phyloP scores from a whole-genome alignment of 2,797 vertebrate species.

The Esox lucius region DNA sequence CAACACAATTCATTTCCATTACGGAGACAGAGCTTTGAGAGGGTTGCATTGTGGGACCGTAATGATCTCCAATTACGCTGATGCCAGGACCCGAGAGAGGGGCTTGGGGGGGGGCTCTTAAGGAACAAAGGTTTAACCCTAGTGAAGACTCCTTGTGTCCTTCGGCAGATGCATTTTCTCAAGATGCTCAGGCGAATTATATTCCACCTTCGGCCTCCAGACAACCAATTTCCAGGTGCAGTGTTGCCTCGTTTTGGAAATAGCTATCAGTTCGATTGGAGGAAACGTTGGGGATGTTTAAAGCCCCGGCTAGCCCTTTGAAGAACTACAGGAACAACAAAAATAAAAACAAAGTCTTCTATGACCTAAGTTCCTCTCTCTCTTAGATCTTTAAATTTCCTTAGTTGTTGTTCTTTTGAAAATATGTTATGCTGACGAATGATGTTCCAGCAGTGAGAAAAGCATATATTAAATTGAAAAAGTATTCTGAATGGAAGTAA shows the following conservation, averaged over 20 bases:
- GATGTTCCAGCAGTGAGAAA: not conserved
- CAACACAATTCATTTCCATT: conserved; percentile 78
- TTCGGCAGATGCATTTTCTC: conserved; percentile 71
- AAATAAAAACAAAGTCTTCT: conserved; percentile 28
- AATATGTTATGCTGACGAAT: not conserved
- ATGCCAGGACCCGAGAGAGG: conserved; percentile 68
- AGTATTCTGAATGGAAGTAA: not conserved
- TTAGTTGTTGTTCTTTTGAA: not conserved
- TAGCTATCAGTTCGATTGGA: conserved; percentile 34
- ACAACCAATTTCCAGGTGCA: conserved; percentile 67
- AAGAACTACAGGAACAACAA: conserved; percentile 52
- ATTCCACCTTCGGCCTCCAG: conserved; percentile 58
- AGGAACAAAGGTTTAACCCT: conserved; percentile 79
- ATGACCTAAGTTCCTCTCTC: conserved; percentile 9
- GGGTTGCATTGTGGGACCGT: conserved; percentile 77
- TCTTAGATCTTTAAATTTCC: conserved; percentile 29
- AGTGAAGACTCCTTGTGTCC: conserved; percentile 71
- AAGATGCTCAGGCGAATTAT: conserved; percentile 67
- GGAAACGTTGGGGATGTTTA: conserved; percentile 48
- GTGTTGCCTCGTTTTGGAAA: conserved; percentile 46
- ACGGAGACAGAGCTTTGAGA: conserved; percentile 72
- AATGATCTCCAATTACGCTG: conserved; percentile 84
- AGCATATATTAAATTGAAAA: not conserved
- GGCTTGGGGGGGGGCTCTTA: conserved; percentile 58
- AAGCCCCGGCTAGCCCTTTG: conserved; percentile 46